Evolutionary conservation across 2,113 vertebrate species (phyloP).

Genomic region (Micronycteris hirsuta): DNA sequence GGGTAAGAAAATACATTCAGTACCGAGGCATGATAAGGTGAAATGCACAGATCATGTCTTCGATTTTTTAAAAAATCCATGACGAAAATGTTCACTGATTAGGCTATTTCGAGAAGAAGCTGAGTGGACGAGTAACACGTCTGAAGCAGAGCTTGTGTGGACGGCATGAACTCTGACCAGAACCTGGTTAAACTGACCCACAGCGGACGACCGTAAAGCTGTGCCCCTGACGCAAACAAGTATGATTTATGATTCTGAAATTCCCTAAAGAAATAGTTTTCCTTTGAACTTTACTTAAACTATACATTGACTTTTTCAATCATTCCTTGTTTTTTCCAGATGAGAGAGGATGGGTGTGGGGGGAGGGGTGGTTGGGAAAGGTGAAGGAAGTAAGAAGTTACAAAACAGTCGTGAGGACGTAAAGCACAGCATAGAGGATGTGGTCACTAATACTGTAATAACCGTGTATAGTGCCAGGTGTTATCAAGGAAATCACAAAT

Average conservation of each 20-base stretch:
- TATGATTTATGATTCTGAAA: background rate
- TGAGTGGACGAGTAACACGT: background rate
- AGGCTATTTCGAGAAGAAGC: background rate
- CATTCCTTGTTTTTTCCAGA: background rate
- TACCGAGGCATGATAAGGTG: background rate
- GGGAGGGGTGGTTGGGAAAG: no score
- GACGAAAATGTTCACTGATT: background rate
- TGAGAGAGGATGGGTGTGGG: background rate
- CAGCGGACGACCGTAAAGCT: background rate
- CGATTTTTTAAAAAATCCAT: background rate
- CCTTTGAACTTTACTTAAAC: background rate
- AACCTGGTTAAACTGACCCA: background rate
- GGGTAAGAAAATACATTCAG: background rate
- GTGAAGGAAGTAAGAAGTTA: background rate
- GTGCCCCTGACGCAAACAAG: background rate
- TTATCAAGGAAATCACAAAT: background rate
- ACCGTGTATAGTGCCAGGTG: background rate
- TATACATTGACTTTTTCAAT: background rate
- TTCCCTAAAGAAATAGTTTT: background rate
- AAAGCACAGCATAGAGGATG: background rate
- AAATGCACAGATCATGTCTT: background rate
- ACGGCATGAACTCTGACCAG: background rate
- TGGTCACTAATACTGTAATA: background rate
- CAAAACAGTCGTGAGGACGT: background rate
- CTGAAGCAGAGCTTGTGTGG: background rate